Evolutionary conservation across 2,888 invertebrate species (phyloP).

Genomic region (Orthosia gracilis): DNA sequence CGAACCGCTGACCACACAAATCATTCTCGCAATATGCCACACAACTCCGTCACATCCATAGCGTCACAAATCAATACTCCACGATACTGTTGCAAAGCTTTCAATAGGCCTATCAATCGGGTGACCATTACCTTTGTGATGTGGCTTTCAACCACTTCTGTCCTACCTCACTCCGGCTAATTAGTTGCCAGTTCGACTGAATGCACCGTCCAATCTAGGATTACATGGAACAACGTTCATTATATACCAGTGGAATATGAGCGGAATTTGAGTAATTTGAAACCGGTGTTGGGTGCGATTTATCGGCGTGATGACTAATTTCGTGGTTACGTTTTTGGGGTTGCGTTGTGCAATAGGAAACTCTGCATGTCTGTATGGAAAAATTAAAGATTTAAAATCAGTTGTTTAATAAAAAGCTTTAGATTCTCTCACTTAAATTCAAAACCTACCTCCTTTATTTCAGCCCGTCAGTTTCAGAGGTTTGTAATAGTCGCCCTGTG

Average conservation of each 20-base stretch:
- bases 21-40: not conserved
- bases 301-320: slow-evolving; percentile 9
- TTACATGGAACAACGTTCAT: slow-evolving; percentile 52
- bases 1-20: not conserved
- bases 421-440: no score
- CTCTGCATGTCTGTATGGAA: not conserved
- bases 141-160: slow-evolving; percentile 66
- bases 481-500: no score
- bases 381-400: not conserved
- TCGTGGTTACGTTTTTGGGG: not conserved
- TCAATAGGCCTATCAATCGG: slow-evolving; percentile 66
- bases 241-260: slow-evolving; percentile 19
- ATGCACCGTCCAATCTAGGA: slow-evolving; percentile 61
- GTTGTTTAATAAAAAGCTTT: not conserved
- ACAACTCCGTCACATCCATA: slow-evolving; percentile 17
- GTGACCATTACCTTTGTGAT: slow-evolving; percentile 72
- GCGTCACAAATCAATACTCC: slow-evolving; percentile 40
- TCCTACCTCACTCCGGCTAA: slow-evolving; percentile 69
- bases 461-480: no score
- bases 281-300: not conserved
- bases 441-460: no score
- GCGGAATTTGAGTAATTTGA: slow-evolving; percentile 34
- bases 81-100: slow-evolving; percentile 47
- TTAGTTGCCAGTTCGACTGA: slow-evolving; percentile 69
- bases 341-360: not conserved